Conservation (phyloP, 2,113 vertebrate species). For the Poeciliopsis occidentalis region DNA sequence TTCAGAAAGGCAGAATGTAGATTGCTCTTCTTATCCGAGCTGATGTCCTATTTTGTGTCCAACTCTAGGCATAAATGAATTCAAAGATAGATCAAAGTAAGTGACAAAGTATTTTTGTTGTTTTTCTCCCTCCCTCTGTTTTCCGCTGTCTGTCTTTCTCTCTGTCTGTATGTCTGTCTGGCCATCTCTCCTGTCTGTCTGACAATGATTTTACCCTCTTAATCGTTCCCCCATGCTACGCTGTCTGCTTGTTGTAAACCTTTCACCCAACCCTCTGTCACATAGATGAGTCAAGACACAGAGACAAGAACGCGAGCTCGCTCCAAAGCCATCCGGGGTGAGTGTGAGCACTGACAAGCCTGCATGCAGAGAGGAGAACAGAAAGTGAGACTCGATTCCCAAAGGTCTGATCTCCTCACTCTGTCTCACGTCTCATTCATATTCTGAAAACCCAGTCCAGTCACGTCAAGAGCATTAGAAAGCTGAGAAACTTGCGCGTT, state of each 20-base stretch:
- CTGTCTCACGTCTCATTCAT: no score
- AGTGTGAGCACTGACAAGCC: conserved; percentile 42
- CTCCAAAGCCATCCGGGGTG: conserved; percentile 92
- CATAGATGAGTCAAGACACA: conserved; percentile 95
- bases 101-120: no score
- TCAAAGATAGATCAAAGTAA: background rate
- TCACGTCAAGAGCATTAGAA: background rate
- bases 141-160: no score
- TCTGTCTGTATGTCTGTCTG: background rate
- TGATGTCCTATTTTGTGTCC: background rate
- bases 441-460: no score
- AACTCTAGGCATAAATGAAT: background rate
- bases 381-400: background rate
- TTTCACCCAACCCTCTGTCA: conserved; percentile 12
- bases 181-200: background rate
- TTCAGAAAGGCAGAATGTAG: background rate
- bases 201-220: no score
- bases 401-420: no score
- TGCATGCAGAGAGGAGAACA: background rate
- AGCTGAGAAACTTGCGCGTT: background rate
- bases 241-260: background rate
- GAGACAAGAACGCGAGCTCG: conserved; percentile 92
- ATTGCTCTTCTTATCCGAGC: background rate
- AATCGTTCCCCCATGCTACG: background rate
- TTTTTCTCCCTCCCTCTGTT: no score